A percentile compares a stretch with the other conserved stretches of the same genome.
Evolutionary conservation across 1,140 invertebrate genomes (phyloP).

Genomic region (Drosophila insularis): DNA sequence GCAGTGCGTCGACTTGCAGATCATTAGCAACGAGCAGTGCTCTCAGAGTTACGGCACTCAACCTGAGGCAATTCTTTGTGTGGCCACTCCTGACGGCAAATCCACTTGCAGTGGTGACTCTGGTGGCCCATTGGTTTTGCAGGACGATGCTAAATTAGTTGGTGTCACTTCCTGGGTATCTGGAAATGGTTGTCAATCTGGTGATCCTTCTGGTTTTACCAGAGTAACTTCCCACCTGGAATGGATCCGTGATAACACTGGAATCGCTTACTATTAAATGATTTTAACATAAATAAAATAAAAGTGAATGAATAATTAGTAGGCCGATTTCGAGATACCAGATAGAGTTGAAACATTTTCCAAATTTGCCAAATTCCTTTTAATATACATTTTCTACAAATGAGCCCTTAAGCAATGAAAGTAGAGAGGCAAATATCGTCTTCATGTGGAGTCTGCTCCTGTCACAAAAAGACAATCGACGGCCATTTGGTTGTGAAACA

Average conservation of each 20-base stretch:
- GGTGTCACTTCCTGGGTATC: conserved; percentile 81
- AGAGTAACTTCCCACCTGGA: conserved; percentile 83
- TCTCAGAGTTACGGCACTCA: conserved; percentile 4
- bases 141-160: conserved; percentile 72
- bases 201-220: conserved; percentile 83
- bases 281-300: too few species aligned
- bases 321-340: too few species aligned
- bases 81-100: conserved; percentile 11
- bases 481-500: background rate
- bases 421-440: background rate
- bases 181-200: conserved; percentile 25
- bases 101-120: conserved; percentile 20
- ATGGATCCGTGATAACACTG: conserved; percentile 82
- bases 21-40: conserved; percentile 6
- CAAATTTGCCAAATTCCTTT: background rate
- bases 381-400: background rate
- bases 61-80: conserved; percentile 30
- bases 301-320: too few species aligned
- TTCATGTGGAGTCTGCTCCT: background rate
- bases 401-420: background rate
- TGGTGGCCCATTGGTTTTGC: conserved; percentile 82
- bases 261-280: conserved; percentile 15
- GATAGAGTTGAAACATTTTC: too few species aligned
- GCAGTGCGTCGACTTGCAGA: background rate
- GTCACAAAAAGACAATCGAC: background rate